These are phyloP conservation scores for Dreissena rostriformis DNA, from an alignment of 1,140 invertebrate genomes.

Conservation along the genomic window DNA sequence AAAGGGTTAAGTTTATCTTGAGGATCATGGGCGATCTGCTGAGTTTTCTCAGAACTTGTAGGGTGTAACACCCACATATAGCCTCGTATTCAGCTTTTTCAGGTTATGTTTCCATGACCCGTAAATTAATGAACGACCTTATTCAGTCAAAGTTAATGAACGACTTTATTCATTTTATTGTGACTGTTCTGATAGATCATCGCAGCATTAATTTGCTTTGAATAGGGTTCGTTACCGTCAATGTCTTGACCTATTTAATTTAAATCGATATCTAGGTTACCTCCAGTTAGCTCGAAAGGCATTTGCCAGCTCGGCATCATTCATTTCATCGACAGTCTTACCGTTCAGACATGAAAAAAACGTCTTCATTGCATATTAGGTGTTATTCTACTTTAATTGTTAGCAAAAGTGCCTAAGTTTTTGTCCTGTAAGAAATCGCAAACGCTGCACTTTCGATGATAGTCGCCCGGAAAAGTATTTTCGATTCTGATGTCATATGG, in stretches of 20 bases:
- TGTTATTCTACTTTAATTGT: slow-evolving; percentile 1
- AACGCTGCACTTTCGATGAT: slow-evolving; percentile 65
- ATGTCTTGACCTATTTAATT: slow-evolving; percentile 64
- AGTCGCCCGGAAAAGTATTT: slow-evolving; percentile 51
- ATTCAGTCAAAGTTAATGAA: slow-evolving; percentile 59
- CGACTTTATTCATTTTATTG: slow-evolving; percentile 63
- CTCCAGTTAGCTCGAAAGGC: slow-evolving; percentile 49
- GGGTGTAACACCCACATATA: slow-evolving; percentile 1
- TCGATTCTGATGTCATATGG: slow-evolving; percentile 51
- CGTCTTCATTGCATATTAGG: slow-evolving; percentile 3
- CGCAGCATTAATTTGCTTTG: slow-evolving; percentile 39
- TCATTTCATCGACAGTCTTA: slow-evolving; percentile 37
- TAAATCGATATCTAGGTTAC: slow-evolving; percentile 61
- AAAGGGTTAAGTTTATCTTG: slow-evolving; percentile 53
- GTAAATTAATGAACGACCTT: slow-evolving; percentile 63
- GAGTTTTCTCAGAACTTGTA: slow-evolving; percentile 50
- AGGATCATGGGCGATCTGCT: slow-evolving; percentile 37
- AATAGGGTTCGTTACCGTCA: slow-evolving; percentile 51
- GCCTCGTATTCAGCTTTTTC: slow-evolving; percentile 15
- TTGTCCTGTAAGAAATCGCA: slow-evolving; percentile 62
- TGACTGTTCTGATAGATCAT: slow-evolving; percentile 41
- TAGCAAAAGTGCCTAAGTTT: slow-evolving; percentile 55
- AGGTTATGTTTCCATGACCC: slow-evolving; percentile 54
- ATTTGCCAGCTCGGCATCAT: slow-evolving; percentile 21
- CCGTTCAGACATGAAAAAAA: slow-evolving; percentile 6